phyloP scores from a whole-genome alignment of 2,888 invertebrate genomes.

The Drosophila lacicola region DNA sequence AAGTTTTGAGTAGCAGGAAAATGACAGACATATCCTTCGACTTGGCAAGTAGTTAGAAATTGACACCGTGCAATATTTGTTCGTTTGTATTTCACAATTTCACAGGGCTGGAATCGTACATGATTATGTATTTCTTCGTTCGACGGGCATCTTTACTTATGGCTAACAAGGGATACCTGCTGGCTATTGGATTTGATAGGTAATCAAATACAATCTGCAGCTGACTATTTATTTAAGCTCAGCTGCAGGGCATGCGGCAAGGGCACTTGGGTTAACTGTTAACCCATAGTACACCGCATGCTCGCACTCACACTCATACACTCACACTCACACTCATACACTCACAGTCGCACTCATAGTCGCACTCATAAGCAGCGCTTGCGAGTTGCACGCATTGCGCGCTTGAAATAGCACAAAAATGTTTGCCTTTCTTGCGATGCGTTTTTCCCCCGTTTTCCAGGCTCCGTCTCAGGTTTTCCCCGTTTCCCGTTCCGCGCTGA shows the following conservation, averaged over 20 bases:
- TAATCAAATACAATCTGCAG: conserved; percentile 39
- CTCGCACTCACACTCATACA: background rate
- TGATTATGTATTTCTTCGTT: too few species aligned
- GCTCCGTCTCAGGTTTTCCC: conserved; percentile 3
- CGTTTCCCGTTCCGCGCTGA: conserved; percentile 21
- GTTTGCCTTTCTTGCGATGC: conserved; percentile 43
- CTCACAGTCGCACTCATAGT: conserved; percentile 15
- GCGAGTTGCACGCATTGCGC: conserved; percentile 47
- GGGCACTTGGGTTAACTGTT: conserved; percentile 18
- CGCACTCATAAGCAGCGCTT: conserved; percentile 25
- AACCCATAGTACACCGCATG: conserved; percentile 4
- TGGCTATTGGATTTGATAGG: conserved; percentile 40
- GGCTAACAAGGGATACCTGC: conserved; percentile 21
- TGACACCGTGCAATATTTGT: too few species aligned
- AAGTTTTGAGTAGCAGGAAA: too few species aligned
- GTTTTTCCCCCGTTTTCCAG: conserved; percentile 27
- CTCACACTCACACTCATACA: conserved; percentile 7
- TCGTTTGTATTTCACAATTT: too few species aligned
- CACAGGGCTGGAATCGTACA: too few species aligned
- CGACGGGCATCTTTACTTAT: conserved; percentile 3
- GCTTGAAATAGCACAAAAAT: conserved; percentile 63
- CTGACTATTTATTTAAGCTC: conserved; percentile 61
- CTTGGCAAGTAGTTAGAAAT: too few species aligned
- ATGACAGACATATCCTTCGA: too few species aligned
- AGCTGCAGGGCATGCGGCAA: conserved; percentile 50